Evolutionary conservation across 2,113 vertebrate genomes (phyloP).

Genomic region (Chaetorhynchus papuensis): DNA sequence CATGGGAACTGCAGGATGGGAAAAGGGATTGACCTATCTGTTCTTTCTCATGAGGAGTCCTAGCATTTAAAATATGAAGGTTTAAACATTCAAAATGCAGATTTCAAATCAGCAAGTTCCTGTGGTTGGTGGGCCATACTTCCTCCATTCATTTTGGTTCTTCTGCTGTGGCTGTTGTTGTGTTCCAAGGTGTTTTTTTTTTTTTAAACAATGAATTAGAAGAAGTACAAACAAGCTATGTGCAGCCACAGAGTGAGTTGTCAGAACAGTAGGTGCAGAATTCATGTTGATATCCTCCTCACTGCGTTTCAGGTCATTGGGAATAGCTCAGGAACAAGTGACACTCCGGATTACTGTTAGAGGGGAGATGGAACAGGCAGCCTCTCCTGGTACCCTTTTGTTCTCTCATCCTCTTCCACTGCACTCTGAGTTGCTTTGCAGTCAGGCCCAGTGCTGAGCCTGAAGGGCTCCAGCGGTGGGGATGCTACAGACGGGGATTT

Average conservation of each 20-base stretch:
- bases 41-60: not conserved
- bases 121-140: not conserved
- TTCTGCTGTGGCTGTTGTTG: not conserved
- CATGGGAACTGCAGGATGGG: not conserved
- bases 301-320: not conserved
- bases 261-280: not conserved
- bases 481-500: not conserved
- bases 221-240: not conserved
- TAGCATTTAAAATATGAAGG: not conserved
- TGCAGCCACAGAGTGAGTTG: not conserved
- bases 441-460: not conserved
- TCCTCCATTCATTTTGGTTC: not conserved
- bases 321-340: conserved; percentile 11
- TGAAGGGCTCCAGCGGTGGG: not conserved
- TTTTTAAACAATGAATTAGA: not conserved
- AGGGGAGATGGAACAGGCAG: not conserved
- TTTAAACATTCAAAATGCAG: not conserved
- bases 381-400: not conserved
- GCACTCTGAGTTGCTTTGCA: not conserved
- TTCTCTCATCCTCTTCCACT: not conserved
- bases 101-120: not conserved
- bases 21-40: not conserved
- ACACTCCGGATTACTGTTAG: not conserved
- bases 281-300: not conserved
- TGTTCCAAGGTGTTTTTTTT: not conserved